Conservation (phyloP, 2,888 invertebrate species). For the Idaea aversata region DNA sequence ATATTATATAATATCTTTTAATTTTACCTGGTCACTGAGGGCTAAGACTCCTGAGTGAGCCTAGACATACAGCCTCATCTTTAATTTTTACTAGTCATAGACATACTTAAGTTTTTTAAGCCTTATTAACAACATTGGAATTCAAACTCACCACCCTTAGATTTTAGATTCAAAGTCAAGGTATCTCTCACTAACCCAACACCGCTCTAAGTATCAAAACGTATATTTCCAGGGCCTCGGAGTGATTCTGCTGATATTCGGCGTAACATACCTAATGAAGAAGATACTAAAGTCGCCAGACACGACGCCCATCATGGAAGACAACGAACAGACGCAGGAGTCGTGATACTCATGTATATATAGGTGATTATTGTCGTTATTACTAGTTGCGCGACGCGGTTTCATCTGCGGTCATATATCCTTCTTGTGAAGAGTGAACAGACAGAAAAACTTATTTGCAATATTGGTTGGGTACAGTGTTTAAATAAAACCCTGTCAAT, state of each 20-base stretch:
- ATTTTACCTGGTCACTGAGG: not conserved
- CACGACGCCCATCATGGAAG: conserved; percentile 48
- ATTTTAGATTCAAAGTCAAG: too few relatives aligned
- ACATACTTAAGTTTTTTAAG: not conserved
- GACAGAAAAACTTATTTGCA: too few relatives aligned
- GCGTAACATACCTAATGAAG: conserved; percentile 52
- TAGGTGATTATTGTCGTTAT: too few relatives aligned
- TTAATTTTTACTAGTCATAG: not conserved
- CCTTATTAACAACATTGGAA: not conserved
- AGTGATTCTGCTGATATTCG: conserved; percentile 46
- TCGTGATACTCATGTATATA: not conserved
- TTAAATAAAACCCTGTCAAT: too few relatives aligned
- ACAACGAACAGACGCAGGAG: conserved; percentile 9
- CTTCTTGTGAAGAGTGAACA: too few relatives aligned
- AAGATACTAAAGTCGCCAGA: conserved; percentile 50
- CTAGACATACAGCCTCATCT: not conserved
- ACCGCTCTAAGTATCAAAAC: not conserved
- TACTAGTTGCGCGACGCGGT: too few relatives aligned
- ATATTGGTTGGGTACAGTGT: too few relatives aligned
- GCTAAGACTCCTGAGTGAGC: too few relatives aligned
- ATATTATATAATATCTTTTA: too few relatives aligned
- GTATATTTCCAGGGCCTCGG: conserved; percentile 54
- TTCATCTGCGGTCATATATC: too few relatives aligned
- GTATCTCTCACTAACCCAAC: too few relatives aligned
- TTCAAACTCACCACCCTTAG: not conserved